phyloP scores from a whole-genome alignment of 1,140 invertebrate species.

The Cepaea nemoralis region DNA sequence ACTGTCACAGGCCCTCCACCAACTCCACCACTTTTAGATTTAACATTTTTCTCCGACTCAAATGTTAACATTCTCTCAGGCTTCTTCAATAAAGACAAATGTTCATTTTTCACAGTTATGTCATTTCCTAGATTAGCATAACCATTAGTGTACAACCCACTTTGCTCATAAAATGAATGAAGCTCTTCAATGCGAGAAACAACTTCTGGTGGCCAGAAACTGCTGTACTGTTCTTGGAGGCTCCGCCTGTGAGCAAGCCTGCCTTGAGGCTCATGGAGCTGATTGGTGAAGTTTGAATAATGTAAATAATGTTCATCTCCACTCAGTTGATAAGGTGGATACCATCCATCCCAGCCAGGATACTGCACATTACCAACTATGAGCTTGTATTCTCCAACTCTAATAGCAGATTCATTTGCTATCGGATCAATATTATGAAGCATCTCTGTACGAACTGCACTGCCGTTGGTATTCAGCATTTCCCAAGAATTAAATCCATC shows the following conservation, averaged over 20 bases:
- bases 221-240: neutral
- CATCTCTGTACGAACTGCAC: constrained; percentile 78
- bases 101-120: neutral
- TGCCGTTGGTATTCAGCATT: constrained; percentile 76
- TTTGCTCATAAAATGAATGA: neutral
- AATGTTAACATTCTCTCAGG: neutral
- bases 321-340: constrained; percentile 53
- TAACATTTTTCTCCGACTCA: neutral
- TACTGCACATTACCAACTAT: constrained; percentile 78
- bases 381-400: constrained; percentile 86
- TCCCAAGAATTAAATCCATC: constrained; percentile 87
- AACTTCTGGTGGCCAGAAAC: constrained; percentile 5
- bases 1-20: constrained; percentile 46
- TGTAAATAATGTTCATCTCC: constrained; percentile 45
- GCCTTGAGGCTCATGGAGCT: neutral
- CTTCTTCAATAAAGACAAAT: neutral
- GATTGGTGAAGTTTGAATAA: constrained; percentile 35
- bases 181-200: constrained; percentile 21
- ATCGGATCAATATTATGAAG: constrained; percentile 92
- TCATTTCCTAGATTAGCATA: neutral
- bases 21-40: neutral
- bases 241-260: neutral
- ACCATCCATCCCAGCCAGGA: constrained; percentile 60
- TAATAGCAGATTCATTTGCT: constrained; percentile 80
- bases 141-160: neutral